These are phyloP conservation scores for Prenolepis imparis DNA, from an alignment of 2,888 invertebrate genomes.

Conservation along the genomic window DNA sequence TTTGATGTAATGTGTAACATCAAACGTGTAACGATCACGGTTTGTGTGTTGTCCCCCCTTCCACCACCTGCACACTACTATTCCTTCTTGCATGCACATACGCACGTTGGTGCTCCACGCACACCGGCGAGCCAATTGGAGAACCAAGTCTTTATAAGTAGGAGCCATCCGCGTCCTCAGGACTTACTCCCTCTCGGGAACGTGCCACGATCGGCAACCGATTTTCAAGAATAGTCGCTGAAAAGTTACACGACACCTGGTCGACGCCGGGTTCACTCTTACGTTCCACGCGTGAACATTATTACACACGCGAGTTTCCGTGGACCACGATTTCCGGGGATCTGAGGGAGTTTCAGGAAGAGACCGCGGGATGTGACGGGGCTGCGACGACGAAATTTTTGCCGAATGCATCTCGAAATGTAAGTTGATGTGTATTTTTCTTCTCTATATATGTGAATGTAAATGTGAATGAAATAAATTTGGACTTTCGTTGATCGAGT, in stretches of 20 bases:
- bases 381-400: neutral
- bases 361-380: conserved; percentile 65
- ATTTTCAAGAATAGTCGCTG: conserved; percentile 78
- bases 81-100: conserved; percentile 79
- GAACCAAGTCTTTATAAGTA: conserved; percentile 86
- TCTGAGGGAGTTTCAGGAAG: neutral
- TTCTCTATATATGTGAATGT: neutral
- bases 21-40: conserved; percentile 82
- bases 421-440: conserved; percentile 1
- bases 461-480: neutral
- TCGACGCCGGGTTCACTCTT: neutral
- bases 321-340: conserved; percentile 28
- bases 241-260: conserved; percentile 54
- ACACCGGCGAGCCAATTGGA: conserved; percentile 81
- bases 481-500: neutral
- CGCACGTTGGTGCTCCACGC: conserved; percentile 68
- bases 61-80: conserved; percentile 77
- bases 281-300: neutral
- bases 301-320: conserved; percentile 25
- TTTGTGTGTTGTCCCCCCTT: conserved; percentile 79
- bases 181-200: conserved; percentile 86
- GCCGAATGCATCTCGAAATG: conserved; percentile 29
- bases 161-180: conserved; percentile 86
- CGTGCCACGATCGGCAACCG: conserved; percentile 83
- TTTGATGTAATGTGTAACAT: conserved; percentile 79